Evolutionary conservation across 2,888 invertebrate genomes (phyloP), one percentile per base, ranked within the genome.

Genomic region (Incurvaria masculella): DNA sequence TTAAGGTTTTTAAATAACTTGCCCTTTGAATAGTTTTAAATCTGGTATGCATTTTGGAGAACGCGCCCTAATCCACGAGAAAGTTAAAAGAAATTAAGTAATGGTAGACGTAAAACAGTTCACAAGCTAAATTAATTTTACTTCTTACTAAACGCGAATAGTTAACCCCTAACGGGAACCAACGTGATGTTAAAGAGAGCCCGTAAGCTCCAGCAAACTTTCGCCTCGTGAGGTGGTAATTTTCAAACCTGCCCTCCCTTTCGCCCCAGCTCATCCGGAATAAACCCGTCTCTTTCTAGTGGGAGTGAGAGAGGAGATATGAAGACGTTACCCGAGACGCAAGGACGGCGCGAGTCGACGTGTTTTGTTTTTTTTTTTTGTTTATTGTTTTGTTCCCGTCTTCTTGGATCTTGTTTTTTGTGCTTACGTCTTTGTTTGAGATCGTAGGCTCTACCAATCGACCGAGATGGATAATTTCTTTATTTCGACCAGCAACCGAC

Each of bases 271-370:
- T 51, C 51, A 23, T 23, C 23, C 10, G 5, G 10, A 4, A 23
- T 23, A 23, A 6, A 23, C 5, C 23, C 10, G 10, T 23, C 23
- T 23, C 5, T 4, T 10, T 23, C 23, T 23, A 23, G 72, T 55
- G 68, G 49, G 70, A 76, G 58, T 60, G 63, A 61, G 76, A 78
- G 61, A 58, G 67, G 59, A 56, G 63, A 72, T 72, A 76, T 76
- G 70, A 76, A 78, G 78, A 76, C 76, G 76, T 78, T 75, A 78
- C 72, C 66, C 68, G 65, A 69, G 62, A 69, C 68, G 68, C 64
- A 71, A 69, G 72, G 21, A 44, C 72, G 74, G 74, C 72, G 72
- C 72, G 72, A 69, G 68, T 72, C 69, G 74, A 72, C 74, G 76
- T 74, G 72, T 72, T 75, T 75, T 74, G 66, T 74, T 74, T 72